Percentiles rank a stretch among this genome's conserved stretches.
Evolutionary conservation across 2,797 vertebrate genomes (phyloP).

Genomic region (Poeciliopsis gracilis): DNA sequence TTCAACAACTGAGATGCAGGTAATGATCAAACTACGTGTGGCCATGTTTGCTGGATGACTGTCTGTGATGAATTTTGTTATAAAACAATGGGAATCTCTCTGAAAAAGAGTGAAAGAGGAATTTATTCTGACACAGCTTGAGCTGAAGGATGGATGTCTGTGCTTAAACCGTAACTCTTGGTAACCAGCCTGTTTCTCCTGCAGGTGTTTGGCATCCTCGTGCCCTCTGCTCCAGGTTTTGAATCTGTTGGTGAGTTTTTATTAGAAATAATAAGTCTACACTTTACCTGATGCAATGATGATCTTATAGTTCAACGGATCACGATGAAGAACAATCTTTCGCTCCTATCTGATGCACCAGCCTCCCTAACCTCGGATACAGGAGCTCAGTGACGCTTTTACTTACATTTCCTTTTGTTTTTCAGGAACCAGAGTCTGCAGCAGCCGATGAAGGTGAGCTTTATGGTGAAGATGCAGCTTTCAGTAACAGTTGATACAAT

Average conservation of each 20-base stretch:
- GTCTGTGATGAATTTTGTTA: slow-evolving; percentile 86
- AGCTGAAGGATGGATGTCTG: rapidly evolving
- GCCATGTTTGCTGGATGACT: slow-evolving; percentile 29
- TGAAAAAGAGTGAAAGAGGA: slow-evolving; percentile 87
- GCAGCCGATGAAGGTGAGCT: slow-evolving; percentile 32
- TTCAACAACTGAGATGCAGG: slow-evolving; percentile 9
- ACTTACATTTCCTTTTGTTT: neutral
- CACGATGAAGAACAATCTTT: slow-evolving; percentile 74
- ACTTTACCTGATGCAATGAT: slow-evolving; percentile 64
- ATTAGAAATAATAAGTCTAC: rapidly evolving
- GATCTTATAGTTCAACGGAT: slow-evolving; percentile 82
- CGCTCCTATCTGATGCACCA: slow-evolving; percentile 78
- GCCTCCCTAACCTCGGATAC: rapidly evolving
- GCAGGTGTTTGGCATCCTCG: slow-evolving; percentile 23
- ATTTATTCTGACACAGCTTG: slow-evolving; percentile 85
- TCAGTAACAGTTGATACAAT: slow-evolving; percentile 55
- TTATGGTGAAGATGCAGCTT: rapidly evolving
- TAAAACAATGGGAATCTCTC: slow-evolving; percentile 97
- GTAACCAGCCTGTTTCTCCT: neutral
- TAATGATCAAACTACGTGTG: neutral
- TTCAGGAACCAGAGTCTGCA: neutral
- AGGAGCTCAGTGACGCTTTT: rapidly evolving
- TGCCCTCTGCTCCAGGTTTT: neutral
- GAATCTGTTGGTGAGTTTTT: slow-evolving; percentile 17
- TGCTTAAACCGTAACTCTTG: rapidly evolving